These are phyloP conservation scores for Venturia canescens DNA, from an alignment of 1,140 invertebrate species.

Conservation along the genomic window DNA sequence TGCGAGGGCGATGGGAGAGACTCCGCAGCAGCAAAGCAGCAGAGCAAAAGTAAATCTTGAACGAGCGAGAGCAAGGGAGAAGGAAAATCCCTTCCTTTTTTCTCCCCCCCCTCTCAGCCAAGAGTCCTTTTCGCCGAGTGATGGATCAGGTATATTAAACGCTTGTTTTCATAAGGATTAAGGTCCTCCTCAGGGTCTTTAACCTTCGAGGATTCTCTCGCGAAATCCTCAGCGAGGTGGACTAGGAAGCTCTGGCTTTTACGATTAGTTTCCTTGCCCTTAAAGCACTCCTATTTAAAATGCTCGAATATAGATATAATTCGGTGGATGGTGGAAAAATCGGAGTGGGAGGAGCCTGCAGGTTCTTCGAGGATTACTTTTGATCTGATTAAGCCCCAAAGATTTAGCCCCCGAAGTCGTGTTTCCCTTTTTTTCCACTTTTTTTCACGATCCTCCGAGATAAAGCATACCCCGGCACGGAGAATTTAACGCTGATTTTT, in stretches of 20 bases:
- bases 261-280: conserved; percentile 3
- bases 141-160: conserved; percentile 70
- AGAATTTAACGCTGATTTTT: not conserved
- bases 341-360: no score
- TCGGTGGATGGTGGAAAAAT: no score
- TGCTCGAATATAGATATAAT: no score
- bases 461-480: conserved; percentile 8
- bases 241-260: not conserved
- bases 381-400: not conserved
- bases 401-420: conserved; percentile 56
- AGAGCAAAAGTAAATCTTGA: conserved; percentile 59
- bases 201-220: conserved; percentile 1
- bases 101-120: not conserved
- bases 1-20: conserved; percentile 53
- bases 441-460: conserved; percentile 12
- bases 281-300: not conserved
- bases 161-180: conserved; percentile 70
- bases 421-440: conserved; percentile 50
- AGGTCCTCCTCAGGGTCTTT: conserved; percentile 44
- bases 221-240: not conserved
- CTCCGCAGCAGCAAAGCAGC: not conserved
- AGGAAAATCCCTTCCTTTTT: conserved; percentile 33
- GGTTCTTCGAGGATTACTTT: not conserved
- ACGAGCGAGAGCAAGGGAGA: conserved; percentile 53
- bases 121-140: conserved; percentile 46